Evolutionary conservation across 2,797 vertebrate genomes (phyloP), one percentile per base, ranked within the genome.

Genomic region (Centropyge bicolor): DNA sequence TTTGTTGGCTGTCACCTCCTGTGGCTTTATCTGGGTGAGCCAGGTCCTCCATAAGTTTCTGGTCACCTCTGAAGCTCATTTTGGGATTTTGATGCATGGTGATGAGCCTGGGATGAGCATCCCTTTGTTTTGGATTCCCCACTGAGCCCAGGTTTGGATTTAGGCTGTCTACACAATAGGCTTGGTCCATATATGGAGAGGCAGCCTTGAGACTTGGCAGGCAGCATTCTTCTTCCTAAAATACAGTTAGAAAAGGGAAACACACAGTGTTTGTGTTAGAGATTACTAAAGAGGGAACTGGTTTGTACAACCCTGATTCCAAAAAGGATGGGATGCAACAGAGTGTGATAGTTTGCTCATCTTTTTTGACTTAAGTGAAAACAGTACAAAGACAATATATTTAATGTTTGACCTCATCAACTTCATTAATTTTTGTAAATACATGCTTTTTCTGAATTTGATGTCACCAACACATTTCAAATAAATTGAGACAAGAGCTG

Each of bases 191-290:
- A 16, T 36, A 56, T 12, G 59, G 72, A 45, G 60, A 80, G 48
- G 38, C 4, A 31, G 41, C 40, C 8, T 79, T 80, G 24, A 68
- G 49, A 78, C 70, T 70, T 2, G 59, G 36, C 27, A 75, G 70
- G 64, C 64, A 82, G 55, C 43, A 74, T 5, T 80, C 73, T 27
- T 88, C 83, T 20, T 82, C 81, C 93, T 94, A 31, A 78, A 43
- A 57, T 5, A 52, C 12, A 67, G 36, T 59, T 17, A 55, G 14
- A 62, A 77, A 75, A 65, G 1, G 3, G 66, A 70, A 54, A 73
- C 20, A 59, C 3, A 31, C 55, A 72, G 9, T 24, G 7, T 22
- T 55, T 41, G 17, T 24, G 40, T 65, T 8, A 60, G 16, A 71
- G 52, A 49, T 43, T 49, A 7, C 10, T 11, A 4, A 74, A 35